Evolutionary conservation across 2,797 vertebrate species (phyloP).

Genomic region (Uromys caudimaculatus): DNA sequence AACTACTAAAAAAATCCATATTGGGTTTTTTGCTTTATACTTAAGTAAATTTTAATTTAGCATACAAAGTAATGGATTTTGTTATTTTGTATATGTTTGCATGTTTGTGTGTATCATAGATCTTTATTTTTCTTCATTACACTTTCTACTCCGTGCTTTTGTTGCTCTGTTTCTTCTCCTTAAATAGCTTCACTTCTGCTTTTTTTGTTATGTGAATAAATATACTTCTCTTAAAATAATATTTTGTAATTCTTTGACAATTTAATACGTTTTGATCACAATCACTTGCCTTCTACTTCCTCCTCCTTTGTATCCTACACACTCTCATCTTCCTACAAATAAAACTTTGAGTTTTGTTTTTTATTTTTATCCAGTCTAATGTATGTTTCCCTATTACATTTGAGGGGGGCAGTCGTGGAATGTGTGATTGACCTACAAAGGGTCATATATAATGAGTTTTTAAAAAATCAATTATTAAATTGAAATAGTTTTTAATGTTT

Average conservation of each 20-base stretch:
- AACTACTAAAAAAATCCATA: not conserved
- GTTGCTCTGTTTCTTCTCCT: not conserved
- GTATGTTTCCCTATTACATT: not conserved
- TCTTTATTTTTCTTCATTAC: not conserved
- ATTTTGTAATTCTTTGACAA: not conserved
- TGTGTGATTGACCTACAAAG: not conserved
- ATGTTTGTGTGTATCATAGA: not conserved
- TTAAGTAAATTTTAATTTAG: not conserved
- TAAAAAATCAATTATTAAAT: slow-evolving; percentile 54
- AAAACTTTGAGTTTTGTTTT: not conserved
- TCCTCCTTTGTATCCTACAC: too few species aligned
- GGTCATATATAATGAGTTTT: slow-evolving; percentile 30
- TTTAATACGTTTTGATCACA: not conserved
- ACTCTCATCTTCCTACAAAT: not conserved
- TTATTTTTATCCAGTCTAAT: not conserved
- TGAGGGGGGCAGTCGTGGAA: not conserved
- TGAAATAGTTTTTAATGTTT: slow-evolving; percentile 50
- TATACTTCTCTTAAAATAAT: not conserved
- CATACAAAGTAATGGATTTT: not conserved
- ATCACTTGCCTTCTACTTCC: not conserved
- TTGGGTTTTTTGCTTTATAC: slow-evolving; percentile 10
- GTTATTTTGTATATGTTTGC: not conserved
- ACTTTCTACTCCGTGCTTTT: not conserved
- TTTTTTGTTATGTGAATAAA: not conserved
- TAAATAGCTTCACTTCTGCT: not conserved